Evolutionary conservation across 2,797 vertebrate genomes (phyloP).

Genomic region (Pseudotriccus pelzelni): DNA sequence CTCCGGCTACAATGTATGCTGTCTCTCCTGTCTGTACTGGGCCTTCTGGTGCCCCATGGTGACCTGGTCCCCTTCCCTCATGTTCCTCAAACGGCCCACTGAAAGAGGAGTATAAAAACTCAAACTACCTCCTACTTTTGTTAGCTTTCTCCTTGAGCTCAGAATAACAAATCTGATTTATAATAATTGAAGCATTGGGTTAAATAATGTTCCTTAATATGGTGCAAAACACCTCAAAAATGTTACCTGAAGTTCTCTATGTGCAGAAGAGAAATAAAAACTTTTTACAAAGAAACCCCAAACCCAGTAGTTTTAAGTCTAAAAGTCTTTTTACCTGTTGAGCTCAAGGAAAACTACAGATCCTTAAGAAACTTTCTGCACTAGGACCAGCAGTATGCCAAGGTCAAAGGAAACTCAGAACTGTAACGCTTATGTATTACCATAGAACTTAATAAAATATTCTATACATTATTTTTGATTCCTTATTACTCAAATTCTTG

Average conservation of each 20-base stretch:
- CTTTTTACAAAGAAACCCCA: neutral
- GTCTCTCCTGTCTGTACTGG: neutral
- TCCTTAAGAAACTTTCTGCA: neutral
- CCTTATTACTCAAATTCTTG: slow-evolving; percentile 8
- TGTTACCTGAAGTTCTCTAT: neutral
- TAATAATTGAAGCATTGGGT: neutral
- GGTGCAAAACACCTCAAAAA: neutral
- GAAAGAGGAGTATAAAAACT: neutral
- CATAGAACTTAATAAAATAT: neutral
- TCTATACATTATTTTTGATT: slow-evolving; percentile 1
- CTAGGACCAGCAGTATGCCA: neutral
- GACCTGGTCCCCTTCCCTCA: neutral
- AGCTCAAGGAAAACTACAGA: neutral
- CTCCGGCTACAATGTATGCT: neutral
- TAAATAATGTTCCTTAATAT: neutral
- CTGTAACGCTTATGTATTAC: neutral
- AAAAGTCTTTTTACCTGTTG: neutral
- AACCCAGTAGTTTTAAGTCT: neutral
- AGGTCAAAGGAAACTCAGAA: slow-evolving; percentile 21
- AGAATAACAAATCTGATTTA: neutral
- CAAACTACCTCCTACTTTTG: neutral
- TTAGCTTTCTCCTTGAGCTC: neutral
- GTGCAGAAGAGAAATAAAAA: neutral
- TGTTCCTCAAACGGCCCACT: neutral
- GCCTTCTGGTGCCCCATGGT: neutral